phyloP scores from a whole-genome alignment of 2,797 vertebrate species.

The Microctenopoma lineatum region DNA sequence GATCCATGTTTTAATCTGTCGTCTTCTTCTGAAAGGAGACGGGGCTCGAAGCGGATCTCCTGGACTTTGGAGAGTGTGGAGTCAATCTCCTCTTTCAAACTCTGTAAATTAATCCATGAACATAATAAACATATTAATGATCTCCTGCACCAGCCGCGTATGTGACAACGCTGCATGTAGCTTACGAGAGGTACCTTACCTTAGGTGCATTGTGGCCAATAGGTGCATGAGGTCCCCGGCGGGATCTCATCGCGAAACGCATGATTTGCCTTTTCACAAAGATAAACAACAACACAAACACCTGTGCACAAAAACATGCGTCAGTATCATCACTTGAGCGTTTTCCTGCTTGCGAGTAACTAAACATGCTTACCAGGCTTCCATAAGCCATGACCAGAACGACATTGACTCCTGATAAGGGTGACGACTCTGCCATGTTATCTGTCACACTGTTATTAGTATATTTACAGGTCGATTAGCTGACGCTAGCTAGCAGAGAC shows the following conservation, averaged over 20 bases:
- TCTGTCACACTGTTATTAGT: neutral
- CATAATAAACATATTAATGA: neutral
- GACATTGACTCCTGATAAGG: conserved; percentile 93
- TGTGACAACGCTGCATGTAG: neutral
- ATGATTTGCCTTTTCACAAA: conserved; percentile 99
- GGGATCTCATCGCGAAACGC: conserved; percentile 98
- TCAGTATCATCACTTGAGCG: neutral
- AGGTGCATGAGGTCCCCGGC: conserved; percentile 93
- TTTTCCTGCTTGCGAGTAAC: neutral
- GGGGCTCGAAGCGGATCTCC: conserved; percentile 94
- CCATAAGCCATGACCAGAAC: conserved; percentile 97
- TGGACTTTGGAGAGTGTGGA: conserved; percentile 90
- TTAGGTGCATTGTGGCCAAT: conserved; percentile 97
- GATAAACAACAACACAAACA: conserved; percentile 97
- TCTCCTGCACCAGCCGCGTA: neutral
- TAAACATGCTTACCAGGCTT: conserved; percentile 87
- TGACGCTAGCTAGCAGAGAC: neutral
- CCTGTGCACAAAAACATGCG: conserved; percentile 74
- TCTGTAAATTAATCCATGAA: conserved; percentile 72
- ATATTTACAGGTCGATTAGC: conserved; percentile 3
- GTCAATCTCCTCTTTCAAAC: conserved; percentile 93
- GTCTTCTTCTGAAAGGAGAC: conserved; percentile 88
- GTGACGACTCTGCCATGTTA: conserved; percentile 71
- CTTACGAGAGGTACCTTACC: conserved; percentile 70
- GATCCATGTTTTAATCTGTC: conserved; percentile 85